Evolutionary conservation across 2,888 invertebrate genomes (phyloP).

Genomic region (Mesorhabditis belari): DNA sequence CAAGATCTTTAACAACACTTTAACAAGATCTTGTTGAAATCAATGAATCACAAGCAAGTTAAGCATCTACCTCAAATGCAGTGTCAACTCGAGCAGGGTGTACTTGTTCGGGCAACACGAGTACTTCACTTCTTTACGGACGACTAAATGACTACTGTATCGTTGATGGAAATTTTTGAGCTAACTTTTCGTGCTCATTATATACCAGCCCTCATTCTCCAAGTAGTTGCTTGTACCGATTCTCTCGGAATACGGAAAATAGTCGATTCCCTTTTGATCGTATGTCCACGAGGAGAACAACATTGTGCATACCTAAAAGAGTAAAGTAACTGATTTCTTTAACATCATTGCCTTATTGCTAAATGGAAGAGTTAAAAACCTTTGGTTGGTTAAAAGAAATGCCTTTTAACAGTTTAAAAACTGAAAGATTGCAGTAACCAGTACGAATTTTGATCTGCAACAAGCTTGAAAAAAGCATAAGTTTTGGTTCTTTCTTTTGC

Average conservation of each 20-base stretch:
- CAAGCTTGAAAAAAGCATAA: too few species aligned
- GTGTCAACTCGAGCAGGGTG: slow-evolving; percentile 46
- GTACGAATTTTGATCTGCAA: too few species aligned
- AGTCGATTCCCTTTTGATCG: slow-evolving; percentile 51
- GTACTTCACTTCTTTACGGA: slow-evolving; percentile 48
- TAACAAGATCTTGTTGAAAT: too few species aligned
- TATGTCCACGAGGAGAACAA: slow-evolving; percentile 51
- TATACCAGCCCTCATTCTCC: slow-evolving; percentile 52
- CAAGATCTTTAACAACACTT: too few species aligned
- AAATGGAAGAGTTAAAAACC: too few species aligned
- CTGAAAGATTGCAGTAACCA: not conserved
- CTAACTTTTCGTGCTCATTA: slow-evolving; percentile 39
- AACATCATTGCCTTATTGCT: too few species aligned
- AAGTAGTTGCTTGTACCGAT: slow-evolving; percentile 49
- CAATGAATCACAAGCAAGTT: too few species aligned
- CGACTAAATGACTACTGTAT: slow-evolving; percentile 19
- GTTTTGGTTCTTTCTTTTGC: too few species aligned
- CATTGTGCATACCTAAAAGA: slow-evolving; percentile 46
- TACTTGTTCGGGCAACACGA: slow-evolving; percentile 51
- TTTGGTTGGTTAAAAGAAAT: too few species aligned
- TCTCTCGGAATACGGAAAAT: slow-evolving; percentile 43
- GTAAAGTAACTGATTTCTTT: not conserved
- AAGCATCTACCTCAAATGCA: slow-evolving; percentile 29
- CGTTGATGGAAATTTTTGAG: too few species aligned
- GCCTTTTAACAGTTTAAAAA: too few species aligned